These are phyloP conservation scores for Mylabris sibirica DNA, from an alignment of 2,888 invertebrate genomes.

Conservation along the genomic window DNA sequence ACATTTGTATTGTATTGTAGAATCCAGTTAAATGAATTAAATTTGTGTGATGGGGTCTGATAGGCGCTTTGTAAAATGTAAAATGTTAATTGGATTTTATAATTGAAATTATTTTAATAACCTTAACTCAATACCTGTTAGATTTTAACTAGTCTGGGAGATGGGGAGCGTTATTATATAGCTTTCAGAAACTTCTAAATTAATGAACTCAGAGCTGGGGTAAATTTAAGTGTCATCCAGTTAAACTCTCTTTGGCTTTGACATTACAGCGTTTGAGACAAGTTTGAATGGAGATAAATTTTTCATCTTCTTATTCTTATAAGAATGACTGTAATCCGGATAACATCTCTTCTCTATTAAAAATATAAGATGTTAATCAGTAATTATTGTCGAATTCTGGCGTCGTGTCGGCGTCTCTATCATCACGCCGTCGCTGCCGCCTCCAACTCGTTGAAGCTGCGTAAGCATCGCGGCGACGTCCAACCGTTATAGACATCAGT, in stretches of 20 bases:
- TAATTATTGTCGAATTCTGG: background rate
- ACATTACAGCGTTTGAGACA: no score
- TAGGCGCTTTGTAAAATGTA: background rate
- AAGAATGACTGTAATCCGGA: no score
- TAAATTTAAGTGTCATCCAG: background rate
- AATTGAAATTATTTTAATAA: no score
- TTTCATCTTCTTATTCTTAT: no score
- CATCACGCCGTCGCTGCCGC: slow-evolving; percentile 29
- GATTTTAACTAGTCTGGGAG: no score
- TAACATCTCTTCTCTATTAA: background rate
- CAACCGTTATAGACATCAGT: background rate
- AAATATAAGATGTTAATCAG: background rate
- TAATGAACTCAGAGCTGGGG: background rate
- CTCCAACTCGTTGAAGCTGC: slow-evolving; percentile 23
- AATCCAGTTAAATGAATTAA: no score
- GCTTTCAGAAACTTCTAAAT: background rate
- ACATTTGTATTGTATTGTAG: background rate
- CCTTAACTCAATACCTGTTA: no score
- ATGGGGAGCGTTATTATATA: background rate
- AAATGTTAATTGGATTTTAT: background rate
- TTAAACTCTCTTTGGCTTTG: no score
- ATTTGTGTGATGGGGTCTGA: background rate
- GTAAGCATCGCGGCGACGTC: slow-evolving; percentile 36
- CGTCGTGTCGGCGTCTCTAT: slow-evolving; percentile 21
- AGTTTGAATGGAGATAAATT: no score